Conservation (phyloP, 2,888 invertebrate genomes). For the Lasius platythorax region DNA sequence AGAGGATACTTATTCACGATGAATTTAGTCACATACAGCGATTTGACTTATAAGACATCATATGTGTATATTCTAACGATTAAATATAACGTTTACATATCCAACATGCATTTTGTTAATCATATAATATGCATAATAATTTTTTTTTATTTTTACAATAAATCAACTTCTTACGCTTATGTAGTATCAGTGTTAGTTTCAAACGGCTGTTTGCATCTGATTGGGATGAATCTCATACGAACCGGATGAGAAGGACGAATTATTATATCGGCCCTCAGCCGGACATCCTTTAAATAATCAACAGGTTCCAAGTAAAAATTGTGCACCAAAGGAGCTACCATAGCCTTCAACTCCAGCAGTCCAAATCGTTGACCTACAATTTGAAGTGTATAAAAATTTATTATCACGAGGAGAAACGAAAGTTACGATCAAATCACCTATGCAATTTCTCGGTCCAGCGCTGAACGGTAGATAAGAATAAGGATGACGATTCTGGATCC, state of each 20-base stretch:
- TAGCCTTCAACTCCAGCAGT: slow-evolving; percentile 78
- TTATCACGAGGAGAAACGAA: background rate
- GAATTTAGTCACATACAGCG: no score
- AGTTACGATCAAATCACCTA: background rate
- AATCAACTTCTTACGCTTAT: no score
- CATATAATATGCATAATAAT: no score
- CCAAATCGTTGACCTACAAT: slow-evolving; percentile 71
- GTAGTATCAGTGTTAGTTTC: background rate
- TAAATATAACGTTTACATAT: no score
- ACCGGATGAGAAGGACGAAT: slow-evolving; percentile 72
- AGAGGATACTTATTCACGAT: no score
- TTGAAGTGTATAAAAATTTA: background rate
- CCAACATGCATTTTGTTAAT: no score
- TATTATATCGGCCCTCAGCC: slow-evolving; percentile 71
- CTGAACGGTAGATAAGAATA: slow-evolving; percentile 90
- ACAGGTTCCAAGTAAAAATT: slow-evolving; percentile 78
- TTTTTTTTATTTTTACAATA: no score
- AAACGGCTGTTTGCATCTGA: slow-evolving; percentile 3
- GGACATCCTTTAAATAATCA: slow-evolving; percentile 72
- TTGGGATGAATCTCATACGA: slow-evolving; percentile 72
- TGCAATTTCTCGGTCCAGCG: slow-evolving; percentile 90
- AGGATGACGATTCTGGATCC: slow-evolving; percentile 86
- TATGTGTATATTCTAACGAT: no score
- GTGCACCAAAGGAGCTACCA: slow-evolving; percentile 71
- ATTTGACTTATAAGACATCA: background rate